Evolutionary conservation across 2,797 vertebrate genomes (phyloP), one percentile per base, ranked within the genome.

Genomic region (Fistularia commersonii): DNA sequence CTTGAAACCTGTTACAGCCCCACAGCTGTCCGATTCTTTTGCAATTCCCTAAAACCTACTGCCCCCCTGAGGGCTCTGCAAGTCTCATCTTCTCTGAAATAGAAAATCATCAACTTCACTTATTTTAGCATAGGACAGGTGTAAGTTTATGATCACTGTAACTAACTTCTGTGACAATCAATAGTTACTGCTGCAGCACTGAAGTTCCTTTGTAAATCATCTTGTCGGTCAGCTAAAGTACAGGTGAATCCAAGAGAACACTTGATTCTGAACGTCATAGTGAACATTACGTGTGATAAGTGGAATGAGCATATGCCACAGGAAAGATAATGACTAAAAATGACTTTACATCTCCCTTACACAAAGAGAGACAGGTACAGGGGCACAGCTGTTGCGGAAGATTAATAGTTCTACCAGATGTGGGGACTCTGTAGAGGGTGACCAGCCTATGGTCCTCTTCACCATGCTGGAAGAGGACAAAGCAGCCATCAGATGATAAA

Each of bases 351-450:
- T 79, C 81, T 83, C 64, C 75, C 68, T 83, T 83, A 82, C 82
- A 87, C 84, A 83, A 88, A 82, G 84, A 82, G 76, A 82, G 82
- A 83, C 79, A 82, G 78, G 75, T 85, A 83, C 59, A 51, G 82
- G 83, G 81, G 76, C 83, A 86, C 79, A 87, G 83, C 83, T 84
- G 81, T 78, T 64, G 64, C 51, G 64, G 68, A 81, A 86, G 87
- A 90, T 89, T 89, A 89, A 90, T 85, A 82, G 81, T 60, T 72
- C 81, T 85, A 86, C 83, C 83, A 89, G 81, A 81, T 80, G 80
- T 69, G 74, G 69, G 64, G 76, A 79, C 84, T 87, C 79, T 74
- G 61, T 69, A 81, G 76, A 77, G 79, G 78, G 66, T 76, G 85
- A 86, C 81, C 84, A 69, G 77, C 70, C 64, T 62, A 61, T 71